Evolutionary conservation across 2,113 vertebrate genomes (phyloP).

Genomic region (Nerophis lumbriciformis): DNA sequence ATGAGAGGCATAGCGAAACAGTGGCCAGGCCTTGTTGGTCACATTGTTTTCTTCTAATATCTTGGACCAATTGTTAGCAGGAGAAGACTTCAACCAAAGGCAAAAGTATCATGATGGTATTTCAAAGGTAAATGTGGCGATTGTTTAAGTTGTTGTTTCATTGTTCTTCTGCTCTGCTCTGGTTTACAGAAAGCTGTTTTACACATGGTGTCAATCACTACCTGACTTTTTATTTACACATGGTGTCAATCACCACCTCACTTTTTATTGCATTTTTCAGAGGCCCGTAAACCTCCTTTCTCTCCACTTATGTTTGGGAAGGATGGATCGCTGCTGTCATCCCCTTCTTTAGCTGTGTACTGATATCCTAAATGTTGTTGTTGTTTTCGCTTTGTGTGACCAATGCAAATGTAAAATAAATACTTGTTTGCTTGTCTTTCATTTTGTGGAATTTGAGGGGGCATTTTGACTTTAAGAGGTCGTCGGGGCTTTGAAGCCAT

Average conservation of each 20-base stretch:
- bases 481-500: too few species aligned
- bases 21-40: conserved; percentile 40
- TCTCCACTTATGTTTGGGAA: conserved; percentile 72
- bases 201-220: conserved; percentile 53
- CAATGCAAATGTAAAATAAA: too few species aligned
- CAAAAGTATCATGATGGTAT: conserved; percentile 13
- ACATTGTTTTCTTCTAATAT: conserved; percentile 21
- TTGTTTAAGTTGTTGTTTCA: background rate
- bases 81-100: conserved; percentile 11
- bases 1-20: conserved; percentile 29
- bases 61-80: background rate
- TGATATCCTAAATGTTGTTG: background rate
- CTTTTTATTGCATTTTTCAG: conserved; percentile 76
- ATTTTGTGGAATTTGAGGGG: too few species aligned
- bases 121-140: conserved; percentile 2
- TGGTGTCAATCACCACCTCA: conserved; percentile 53
- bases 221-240: conserved; percentile 57
- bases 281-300: conserved; percentile 64
- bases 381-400: too few species aligned
- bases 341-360: background rate
- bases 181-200: conserved; percentile 69
- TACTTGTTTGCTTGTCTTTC: too few species aligned
- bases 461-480: too few species aligned
- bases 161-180: conserved; percentile 62
- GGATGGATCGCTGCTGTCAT: conserved; percentile 37